Conservation (phyloP, 2,797 vertebrate genomes). For the Furcifer pardalis region DNA sequence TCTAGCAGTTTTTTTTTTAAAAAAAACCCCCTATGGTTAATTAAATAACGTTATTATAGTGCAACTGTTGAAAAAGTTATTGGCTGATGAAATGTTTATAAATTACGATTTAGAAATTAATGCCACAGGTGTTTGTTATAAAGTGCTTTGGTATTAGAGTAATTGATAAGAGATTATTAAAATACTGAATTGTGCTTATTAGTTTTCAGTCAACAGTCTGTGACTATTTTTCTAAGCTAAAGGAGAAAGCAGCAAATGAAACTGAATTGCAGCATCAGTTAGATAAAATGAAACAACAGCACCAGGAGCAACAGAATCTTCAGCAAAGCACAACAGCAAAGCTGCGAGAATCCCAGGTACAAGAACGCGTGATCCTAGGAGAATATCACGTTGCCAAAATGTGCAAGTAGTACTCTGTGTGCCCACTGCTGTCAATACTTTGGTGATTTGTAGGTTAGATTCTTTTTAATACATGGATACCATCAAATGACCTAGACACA, state of each 20-base stretch:
- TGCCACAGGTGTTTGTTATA: conserved; percentile 41
- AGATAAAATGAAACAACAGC: conserved; percentile 94
- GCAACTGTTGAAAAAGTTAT: conserved; percentile 1
- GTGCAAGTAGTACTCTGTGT: not conserved
- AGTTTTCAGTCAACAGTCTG: conserved; percentile 49
- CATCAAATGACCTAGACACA: not conserved
- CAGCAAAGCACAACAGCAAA: conserved; percentile 94
- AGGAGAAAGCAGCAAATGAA: conserved; percentile 85
- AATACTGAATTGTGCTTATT: conserved; percentile 33
- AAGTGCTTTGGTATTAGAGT: conserved; percentile 35
- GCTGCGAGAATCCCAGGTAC: conserved; percentile 95
- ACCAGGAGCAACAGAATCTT: conserved; percentile 92
- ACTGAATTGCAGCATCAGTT: conserved; percentile 93
- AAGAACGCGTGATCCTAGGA: not conserved
- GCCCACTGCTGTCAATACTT: not conserved
- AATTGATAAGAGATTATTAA: conserved; percentile 22
- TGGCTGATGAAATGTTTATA: conserved; percentile 36
- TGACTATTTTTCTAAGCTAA: conserved; percentile 80
- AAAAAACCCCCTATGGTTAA: not conserved
- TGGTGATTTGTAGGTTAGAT: not conserved
- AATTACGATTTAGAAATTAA: conserved; percentile 1
- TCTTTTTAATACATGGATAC: not conserved
- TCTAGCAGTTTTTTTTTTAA: not conserved
- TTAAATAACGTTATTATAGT: not conserved
- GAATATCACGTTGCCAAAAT: not conserved